Evolutionary conservation across 2,113 vertebrate species (phyloP), one percentile per base, ranked within the genome.

Genomic region (Pandion haliaetus): DNA sequence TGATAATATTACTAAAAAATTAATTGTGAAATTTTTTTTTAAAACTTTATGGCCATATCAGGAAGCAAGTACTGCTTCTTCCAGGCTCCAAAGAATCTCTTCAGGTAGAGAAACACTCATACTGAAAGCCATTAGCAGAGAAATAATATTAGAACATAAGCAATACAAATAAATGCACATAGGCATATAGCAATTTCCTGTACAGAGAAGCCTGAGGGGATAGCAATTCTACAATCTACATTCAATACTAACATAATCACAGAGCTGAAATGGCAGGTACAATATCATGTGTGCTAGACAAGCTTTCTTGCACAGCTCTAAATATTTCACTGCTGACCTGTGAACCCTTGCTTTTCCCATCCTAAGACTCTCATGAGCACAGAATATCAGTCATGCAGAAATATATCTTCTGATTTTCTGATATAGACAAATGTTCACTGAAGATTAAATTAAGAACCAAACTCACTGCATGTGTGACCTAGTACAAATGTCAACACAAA

Each of bases 391-490:
- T 85, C 83, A 89, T 62, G 40, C 42, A 82, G 66, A 95, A 89
- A 89, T 44, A 70, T 21, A 72, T 92, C n/a, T n/a, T 67, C 34
- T 91, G 36, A 59, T 91, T 82, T 88, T 79, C n/a, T 61, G 42
- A 67, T 88, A 49, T 4, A 90, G 38, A 91, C 4, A 57, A 87
- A 91, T 62, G 44, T 69, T 93, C 44, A 88, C 44, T 82, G 70
- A 80, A 91, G 88, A 95, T 86, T 87, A 86, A 93, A 94, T 70
- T 77, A 62, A 87, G 50, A 94, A 62, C 44, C 24, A 93, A 91
- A 93, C 15, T 82, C 42, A 80, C n/a, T 85, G 45, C 23, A 49
- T 50, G 49, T 93, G 54, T 91, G 70, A 89, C 74, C 44, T 62
- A 86, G 57, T 78, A 49, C 50, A 88, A 94, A 91, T 47, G 38